A percentile compares a stretch with the other conserved stretches of the same genome.
phyloP scores from a whole-genome alignment of 2,888 invertebrate genomes.

The Ischnura elegans region DNA sequence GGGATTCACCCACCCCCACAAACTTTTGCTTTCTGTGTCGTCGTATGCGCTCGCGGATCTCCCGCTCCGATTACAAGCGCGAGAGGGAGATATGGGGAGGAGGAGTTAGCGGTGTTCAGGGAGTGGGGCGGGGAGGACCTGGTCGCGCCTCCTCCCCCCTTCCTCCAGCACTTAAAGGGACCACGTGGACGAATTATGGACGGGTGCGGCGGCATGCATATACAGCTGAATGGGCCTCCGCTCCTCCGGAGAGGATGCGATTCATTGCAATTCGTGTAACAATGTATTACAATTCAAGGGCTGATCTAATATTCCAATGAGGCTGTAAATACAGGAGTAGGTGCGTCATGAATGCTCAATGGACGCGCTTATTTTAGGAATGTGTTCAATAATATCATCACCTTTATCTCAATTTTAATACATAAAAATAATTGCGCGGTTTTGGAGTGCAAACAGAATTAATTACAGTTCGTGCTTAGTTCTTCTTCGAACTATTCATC shows the following conservation, averaged over 20 bases:
- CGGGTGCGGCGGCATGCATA: background rate
- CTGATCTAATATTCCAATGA: too few relatives aligned
- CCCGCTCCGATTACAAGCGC: constrained; percentile 16
- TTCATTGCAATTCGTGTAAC: background rate
- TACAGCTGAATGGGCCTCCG: background rate
- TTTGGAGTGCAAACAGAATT: too few relatives aligned
- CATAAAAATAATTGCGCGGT: too few relatives aligned
- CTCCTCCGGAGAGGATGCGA: background rate
- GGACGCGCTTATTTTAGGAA: too few relatives aligned
- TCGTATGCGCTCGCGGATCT: constrained; percentile 19
- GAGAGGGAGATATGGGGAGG: background rate
- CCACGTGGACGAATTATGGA: background rate
- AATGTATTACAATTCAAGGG: too few relatives aligned
- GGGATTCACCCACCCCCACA: background rate
- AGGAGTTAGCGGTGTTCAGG: background rate
- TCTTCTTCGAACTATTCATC: too few relatives aligned
- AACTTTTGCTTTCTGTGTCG: background rate
- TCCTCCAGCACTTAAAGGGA: background rate
- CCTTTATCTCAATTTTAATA: too few relatives aligned
- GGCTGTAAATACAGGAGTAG: too few relatives aligned
- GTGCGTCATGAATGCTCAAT: too few relatives aligned
- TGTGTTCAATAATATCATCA: too few relatives aligned
- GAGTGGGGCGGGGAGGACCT: background rate
- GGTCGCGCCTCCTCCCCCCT: background rate
- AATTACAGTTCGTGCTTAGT: too few relatives aligned